Conservation (phyloP, 1,140 invertebrate genomes). For the Kradibia gibbosae region DNA sequence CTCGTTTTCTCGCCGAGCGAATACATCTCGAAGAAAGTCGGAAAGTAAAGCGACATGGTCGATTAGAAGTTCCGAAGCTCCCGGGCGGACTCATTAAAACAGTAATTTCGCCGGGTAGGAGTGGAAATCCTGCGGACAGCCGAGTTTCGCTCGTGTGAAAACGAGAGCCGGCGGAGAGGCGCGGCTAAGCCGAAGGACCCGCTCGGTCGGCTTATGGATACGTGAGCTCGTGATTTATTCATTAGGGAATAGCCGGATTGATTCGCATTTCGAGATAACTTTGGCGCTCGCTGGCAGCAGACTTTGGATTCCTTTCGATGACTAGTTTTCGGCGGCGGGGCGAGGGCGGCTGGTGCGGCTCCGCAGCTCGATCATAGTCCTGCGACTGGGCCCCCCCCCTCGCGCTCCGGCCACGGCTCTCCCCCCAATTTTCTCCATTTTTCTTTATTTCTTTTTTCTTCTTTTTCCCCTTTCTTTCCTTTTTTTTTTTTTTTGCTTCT, state of each 20-base stretch:
- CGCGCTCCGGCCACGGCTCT: too few relatives aligned
- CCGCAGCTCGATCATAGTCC: constrained; percentile 20
- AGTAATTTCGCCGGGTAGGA: constrained; percentile 36
- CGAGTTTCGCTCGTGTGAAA: not conserved
- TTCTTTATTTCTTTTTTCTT: constrained; percentile 13
- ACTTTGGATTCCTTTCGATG: constrained; percentile 47
- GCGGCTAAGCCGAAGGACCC: not conserved
- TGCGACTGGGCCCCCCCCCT: not conserved
- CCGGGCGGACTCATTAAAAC: constrained; percentile 34
- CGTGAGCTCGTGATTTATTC: constrained; percentile 51
- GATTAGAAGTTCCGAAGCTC: constrained; percentile 38
- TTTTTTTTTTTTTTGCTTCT: too few relatives aligned
- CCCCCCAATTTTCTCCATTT: too few relatives aligned
- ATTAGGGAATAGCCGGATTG: constrained; percentile 51
- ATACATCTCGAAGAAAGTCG: not conserved
- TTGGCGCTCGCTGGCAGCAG: constrained; percentile 36
- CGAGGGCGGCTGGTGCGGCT: constrained; percentile 42
- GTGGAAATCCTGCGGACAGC: not conserved
- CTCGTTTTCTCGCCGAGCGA: too few relatives aligned
- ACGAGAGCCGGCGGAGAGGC: not conserved
- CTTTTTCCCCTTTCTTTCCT: not conserved
- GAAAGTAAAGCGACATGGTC: not conserved
- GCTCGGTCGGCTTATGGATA: not conserved
- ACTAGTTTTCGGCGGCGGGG: constrained; percentile 44
- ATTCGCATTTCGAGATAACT: constrained; percentile 52